These are phyloP conservation scores for Leptinotarsa undecemlineata DNA, from an alignment of 1,140 invertebrate genomes.

Conservation along the genomic window DNA sequence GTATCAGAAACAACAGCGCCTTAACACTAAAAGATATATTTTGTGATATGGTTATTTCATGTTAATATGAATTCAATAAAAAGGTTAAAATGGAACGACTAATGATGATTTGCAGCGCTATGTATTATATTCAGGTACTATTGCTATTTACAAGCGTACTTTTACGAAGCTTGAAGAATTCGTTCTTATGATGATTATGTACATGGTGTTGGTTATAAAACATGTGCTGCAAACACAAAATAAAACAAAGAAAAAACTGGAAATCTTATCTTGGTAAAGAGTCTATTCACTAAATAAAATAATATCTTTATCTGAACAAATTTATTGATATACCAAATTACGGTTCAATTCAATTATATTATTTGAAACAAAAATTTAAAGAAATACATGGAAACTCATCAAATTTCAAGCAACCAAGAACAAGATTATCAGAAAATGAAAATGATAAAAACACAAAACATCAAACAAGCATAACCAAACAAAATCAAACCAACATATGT, in stretches of 20 bases:
- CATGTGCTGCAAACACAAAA: constrained; percentile 44
- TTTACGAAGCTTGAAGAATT: constrained; percentile 16
- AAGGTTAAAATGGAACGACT: neutral
- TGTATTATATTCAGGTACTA: constrained; percentile 47
- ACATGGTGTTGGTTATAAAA: constrained; percentile 39
- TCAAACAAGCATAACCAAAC: constrained; percentile 19
- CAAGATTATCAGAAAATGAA: constrained; percentile 3
- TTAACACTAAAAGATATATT: neutral
- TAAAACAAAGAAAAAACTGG: constrained; percentile 28
- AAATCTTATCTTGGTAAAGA: neutral
- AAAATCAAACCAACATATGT: constrained; percentile 22
- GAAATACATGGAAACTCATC: constrained; percentile 13
- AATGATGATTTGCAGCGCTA: constrained; percentile 38
- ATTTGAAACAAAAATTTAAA: neutral
- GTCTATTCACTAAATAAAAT: no score
- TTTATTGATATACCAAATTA: no score
- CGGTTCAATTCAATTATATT: no score
- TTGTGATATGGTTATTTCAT: neutral
- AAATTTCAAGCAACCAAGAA: neutral
- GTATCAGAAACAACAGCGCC: neutral
- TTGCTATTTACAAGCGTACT: constrained; percentile 33
- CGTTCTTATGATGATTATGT: constrained; percentile 30
- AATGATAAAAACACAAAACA: constrained; percentile 30
- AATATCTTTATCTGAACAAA: no score
- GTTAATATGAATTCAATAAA: no score